Evolutionary conservation across 2,797 vertebrate species (phyloP).

Genomic region (Enteromius viviparus): DNA sequence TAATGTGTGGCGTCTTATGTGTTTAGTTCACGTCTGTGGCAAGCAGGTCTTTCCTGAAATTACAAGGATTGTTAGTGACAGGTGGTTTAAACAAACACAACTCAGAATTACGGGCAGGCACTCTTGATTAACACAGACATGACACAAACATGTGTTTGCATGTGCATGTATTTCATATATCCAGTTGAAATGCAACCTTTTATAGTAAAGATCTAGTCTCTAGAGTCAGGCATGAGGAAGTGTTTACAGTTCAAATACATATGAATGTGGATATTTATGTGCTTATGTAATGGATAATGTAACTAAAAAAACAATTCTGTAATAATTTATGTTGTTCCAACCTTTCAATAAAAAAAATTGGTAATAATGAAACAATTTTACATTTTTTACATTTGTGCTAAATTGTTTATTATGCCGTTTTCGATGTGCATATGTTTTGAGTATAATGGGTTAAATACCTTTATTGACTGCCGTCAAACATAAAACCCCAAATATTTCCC

Average conservation of each 20-base stretch:
- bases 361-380: neutral
- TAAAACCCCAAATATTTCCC: constrained; percentile 19
- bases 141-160: neutral
- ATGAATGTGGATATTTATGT: neutral
- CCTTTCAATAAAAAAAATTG: too few relatives aligned
- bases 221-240: neutral
- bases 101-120: constrained; percentile 24
- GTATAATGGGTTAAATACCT: neutral
- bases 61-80: constrained; percentile 26
- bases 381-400: too few relatives aligned
- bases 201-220: neutral
- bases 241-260: neutral
- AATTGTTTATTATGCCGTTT: neutral
- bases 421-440: neutral
- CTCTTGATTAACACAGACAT: constrained; percentile 36
- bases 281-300: neutral
- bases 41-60: constrained; percentile 34
- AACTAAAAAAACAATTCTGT: neutral
- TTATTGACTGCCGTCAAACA: neutral
- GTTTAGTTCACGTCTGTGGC: constrained; percentile 21
- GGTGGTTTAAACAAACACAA: constrained; percentile 41
- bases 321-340: neutral
- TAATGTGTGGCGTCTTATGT: constrained; percentile 12
- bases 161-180: neutral
- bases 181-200: constrained; percentile 2